Conservation (phyloP, 2,888 invertebrate species). For the Ceratothoa steindachneri region DNA sequence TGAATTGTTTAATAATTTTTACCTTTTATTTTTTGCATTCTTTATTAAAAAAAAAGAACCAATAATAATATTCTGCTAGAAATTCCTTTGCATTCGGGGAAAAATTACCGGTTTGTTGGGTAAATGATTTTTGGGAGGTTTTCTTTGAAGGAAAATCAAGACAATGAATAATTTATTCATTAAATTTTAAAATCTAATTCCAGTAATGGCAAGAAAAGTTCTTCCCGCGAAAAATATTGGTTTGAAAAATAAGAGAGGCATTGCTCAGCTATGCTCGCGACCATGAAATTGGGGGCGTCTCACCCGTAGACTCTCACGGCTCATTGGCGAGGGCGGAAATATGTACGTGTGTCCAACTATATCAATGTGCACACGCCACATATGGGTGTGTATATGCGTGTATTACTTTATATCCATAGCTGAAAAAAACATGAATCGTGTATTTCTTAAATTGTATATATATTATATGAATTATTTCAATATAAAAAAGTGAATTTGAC, state of each 20-base stretch:
- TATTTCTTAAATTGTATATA: too few relatives aligned
- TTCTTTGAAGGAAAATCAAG: slow-evolving; percentile 7
- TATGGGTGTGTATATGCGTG: neutral
- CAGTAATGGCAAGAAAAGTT: slow-evolving; percentile 6
- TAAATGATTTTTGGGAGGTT: neutral
- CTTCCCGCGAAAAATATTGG: slow-evolving; percentile 7
- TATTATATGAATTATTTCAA: too few relatives aligned
- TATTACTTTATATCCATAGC: neutral
- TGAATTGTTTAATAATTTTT: too few relatives aligned
- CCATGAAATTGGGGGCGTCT: slow-evolving; percentile 5
- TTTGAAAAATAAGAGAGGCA: neutral
- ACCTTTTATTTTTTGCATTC: too few relatives aligned
- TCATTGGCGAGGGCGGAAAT: neutral
- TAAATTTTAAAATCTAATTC: slow-evolving; percentile 14
- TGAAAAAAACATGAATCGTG: too few relatives aligned
- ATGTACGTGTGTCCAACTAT: neutral
- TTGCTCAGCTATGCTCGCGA: slow-evolving; percentile 6
- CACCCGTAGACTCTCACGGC: slow-evolving; percentile 10
- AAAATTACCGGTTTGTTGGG: slow-evolving; percentile 2
- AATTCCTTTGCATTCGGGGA: neutral
- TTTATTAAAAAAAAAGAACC: too few relatives aligned
- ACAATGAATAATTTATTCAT: slow-evolving; percentile 14
- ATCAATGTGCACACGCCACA: neutral
- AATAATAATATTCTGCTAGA: too few relatives aligned
- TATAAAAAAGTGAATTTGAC: too few relatives aligned